Evolutionary conservation across 2,888 invertebrate species (phyloP), one percentile per base, ranked within the genome.

Genomic region (Drosophila peninsularis): DNA sequence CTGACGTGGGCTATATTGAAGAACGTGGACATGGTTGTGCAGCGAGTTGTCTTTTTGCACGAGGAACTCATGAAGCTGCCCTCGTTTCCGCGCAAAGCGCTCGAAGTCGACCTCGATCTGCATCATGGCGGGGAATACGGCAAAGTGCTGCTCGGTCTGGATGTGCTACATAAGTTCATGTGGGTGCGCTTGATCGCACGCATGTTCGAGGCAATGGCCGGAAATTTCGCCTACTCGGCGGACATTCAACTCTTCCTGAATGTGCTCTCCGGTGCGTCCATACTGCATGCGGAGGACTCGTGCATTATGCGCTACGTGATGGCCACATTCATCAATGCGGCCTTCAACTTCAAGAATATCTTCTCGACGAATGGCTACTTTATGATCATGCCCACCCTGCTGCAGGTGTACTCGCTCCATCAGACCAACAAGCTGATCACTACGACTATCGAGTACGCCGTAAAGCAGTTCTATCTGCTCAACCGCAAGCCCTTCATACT

Each of bases 21-120:
- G 89, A 97, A 97, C 91, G 97, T 97, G 34, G 97, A 97, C 84
- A 97, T 97, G 97, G 97, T 99, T 11, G 98, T 99, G 9, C 99
- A 99, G 93, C 94, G 99, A 75, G 99, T 99, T 5, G 98, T 99
- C 3, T 99, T 99, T 91, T 94, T 99, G 7, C 99, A 99, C 92
- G 99, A 99, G 90, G 99, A 99, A 92, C 94, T 99, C 10, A 98
- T 99, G 95, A 99, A 99, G 91, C 93, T 99, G 10, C 99, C 99
- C 0, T 97, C 99, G 0, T 99, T 99, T 91, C 99, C 99, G 0
- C 94, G 99, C 34, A 99, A 99, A 93, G 99, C 99, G 3, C 93
- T 99, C 0, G 99, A 99, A 93, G 97, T 98, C 0, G 99, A 99
- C 92, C 95, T 99, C 79, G 97, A 98, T 88, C 94, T 98, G 45